These are phyloP conservation scores for Danionella dracula DNA, from an alignment of 2,797 vertebrate species.

Conservation along the genomic window DNA sequence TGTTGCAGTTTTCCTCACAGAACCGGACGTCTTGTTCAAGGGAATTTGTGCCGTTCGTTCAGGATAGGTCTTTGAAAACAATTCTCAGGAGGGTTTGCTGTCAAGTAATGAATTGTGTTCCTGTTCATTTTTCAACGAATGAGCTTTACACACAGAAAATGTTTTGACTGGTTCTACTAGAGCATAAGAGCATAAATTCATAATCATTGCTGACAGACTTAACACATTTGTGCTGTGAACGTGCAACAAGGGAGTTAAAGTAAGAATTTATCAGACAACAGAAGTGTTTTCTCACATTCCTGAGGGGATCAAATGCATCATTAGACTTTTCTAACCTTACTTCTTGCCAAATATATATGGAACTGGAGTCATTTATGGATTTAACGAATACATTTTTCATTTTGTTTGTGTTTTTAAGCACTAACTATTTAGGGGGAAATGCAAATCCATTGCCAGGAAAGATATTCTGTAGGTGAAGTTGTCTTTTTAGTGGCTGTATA, in stretches of 20 bases:
- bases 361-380: background rate
- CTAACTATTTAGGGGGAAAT: background rate
- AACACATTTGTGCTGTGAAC: slow-evolving; percentile 39
- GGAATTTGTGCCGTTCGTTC: slow-evolving; percentile 44
- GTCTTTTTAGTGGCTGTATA: background rate
- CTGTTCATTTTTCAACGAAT: slow-evolving; percentile 42
- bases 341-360: background rate
- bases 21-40: slow-evolving; percentile 22
- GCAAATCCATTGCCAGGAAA: background rate
- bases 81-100: slow-evolving; percentile 42
- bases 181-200: slow-evolving; percentile 43
- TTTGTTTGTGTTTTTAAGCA: background rate
- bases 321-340: background rate
- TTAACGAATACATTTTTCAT: background rate
- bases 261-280: slow-evolving; percentile 13
- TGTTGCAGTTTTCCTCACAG: slow-evolving; percentile 23
- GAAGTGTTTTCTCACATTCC: slow-evolving; percentile 16
- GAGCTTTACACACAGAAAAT: slow-evolving; percentile 43
- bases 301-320: slow-evolving; percentile 19
- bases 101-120: slow-evolving; percentile 33
- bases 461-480: background rate
- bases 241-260: background rate
- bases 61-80: slow-evolving; percentile 42
- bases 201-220: slow-evolving; percentile 47
- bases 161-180: slow-evolving; percentile 47